A percentile compares a stretch with the other conserved stretches of the same genome.
Evolutionary conservation across 2,888 invertebrate genomes (phyloP).

Genomic region (Agriotes lineatus): DNA sequence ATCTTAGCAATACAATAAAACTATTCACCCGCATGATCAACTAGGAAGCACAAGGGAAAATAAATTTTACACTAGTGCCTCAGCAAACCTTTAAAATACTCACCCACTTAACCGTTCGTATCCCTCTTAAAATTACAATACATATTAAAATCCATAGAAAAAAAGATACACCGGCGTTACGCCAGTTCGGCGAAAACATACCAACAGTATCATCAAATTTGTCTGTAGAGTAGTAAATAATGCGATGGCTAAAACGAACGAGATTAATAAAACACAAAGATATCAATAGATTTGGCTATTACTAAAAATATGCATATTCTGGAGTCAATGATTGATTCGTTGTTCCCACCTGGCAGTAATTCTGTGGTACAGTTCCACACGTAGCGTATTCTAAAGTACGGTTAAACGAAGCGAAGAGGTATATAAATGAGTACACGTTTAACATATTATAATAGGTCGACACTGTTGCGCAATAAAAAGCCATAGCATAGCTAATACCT

Average conservation of each 20-base stretch:
- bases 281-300: too few relatives aligned
- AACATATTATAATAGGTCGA: slow-evolving; percentile 44
- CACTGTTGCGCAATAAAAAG: slow-evolving; percentile 41
- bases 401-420: slow-evolving; percentile 39
- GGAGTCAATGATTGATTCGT: slow-evolving; percentile 32
- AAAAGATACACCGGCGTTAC: slow-evolving; percentile 39
- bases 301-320: slow-evolving; percentile 43
- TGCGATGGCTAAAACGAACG: slow-evolving; percentile 24
- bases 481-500: slow-evolving; percentile 47
- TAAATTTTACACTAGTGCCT: too few relatives aligned
- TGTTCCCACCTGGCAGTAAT: slow-evolving; percentile 15
- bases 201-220: background rate
- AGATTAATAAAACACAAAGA: background rate
- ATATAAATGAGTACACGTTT: slow-evolving; percentile 39
- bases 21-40: too few relatives aligned
- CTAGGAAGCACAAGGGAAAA: too few relatives aligned
- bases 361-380: slow-evolving; percentile 15
- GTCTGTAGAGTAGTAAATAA: slow-evolving; percentile 10
- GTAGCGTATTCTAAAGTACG: slow-evolving; percentile 33
- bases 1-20: too few relatives aligned
- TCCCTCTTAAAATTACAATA: slow-evolving; percentile 38
- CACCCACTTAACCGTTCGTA: slow-evolving; percentile 36
- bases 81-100: too few relatives aligned
- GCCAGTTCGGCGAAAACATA: slow-evolving; percentile 25
- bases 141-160: slow-evolving; percentile 43